Percentiles rank a stretch among this genome's conserved stretches.
phyloP scores from a whole-genome alignment of 2,888 invertebrate genomes.

The Philaethria dido region DNA sequence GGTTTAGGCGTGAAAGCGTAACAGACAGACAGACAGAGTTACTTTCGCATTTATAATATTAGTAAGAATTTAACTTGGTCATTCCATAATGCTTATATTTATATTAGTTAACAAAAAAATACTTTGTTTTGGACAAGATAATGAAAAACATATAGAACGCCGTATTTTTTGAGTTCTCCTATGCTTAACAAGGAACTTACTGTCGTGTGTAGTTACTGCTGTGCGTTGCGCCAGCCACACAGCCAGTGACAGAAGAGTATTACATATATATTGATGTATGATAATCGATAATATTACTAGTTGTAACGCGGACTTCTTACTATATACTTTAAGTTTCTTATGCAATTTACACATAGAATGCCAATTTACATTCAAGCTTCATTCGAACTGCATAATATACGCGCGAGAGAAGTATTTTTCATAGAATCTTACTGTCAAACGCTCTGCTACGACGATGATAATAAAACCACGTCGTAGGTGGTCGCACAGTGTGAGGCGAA shows the following conservation, averaged over 20 bases:
- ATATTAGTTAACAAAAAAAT: neutral
- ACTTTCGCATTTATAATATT: no score
- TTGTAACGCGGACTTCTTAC: neutral
- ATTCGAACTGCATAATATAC: conserved; percentile 21
- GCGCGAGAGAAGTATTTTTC: conserved; percentile 50
- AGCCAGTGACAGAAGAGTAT: no score
- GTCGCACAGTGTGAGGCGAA: conserved; percentile 64
- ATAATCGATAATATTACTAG: neutral
- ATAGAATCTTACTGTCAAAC: conserved; percentile 54
- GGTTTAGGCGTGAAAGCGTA: no score
- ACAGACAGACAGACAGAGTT: no score
- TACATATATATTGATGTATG: no score
- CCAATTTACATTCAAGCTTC: conserved; percentile 20
- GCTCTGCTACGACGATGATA: conserved; percentile 55
- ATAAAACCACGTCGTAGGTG: conserved; percentile 72
- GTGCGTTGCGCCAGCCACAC: no score
- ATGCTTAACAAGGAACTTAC: no score
- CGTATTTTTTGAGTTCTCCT: no score
- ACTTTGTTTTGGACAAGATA: neutral
- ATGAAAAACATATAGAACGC: neutral
- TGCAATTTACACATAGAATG: conserved; percentile 6
- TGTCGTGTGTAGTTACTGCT: no score
- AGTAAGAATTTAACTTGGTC: no score
- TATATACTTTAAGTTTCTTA: neutral
- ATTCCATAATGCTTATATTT: no score